Percentiles rank a stretch among this genome's conserved stretches.
These are phyloP conservation scores for Dissostichus mawsoni DNA, from an alignment of 2,113 vertebrate genomes.

Conservation along the genomic window DNA sequence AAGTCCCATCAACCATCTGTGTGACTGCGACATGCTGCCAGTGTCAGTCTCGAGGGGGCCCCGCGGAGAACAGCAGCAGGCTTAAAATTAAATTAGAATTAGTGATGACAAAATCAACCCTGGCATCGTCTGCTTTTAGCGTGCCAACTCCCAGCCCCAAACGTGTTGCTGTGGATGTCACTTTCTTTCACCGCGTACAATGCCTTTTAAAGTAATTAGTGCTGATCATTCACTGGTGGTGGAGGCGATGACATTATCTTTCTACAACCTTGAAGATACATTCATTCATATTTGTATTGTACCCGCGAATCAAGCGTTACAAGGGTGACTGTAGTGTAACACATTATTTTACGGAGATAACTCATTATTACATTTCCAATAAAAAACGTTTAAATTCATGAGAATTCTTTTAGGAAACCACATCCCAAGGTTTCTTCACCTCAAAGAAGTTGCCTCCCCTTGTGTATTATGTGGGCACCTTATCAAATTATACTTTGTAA, in stretches of 20 bases:
- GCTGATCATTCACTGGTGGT: conserved; percentile 24
- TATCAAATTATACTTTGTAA: too few species aligned
- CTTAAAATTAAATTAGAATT: conserved; percentile 68
- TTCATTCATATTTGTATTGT: background rate
- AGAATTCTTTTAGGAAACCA: too few species aligned
- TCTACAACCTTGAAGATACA: background rate
- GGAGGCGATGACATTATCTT: background rate
- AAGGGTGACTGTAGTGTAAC: too few species aligned
- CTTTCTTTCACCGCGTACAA: conserved; percentile 29
- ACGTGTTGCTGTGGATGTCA: conserved; percentile 30
- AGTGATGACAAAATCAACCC: conserved; percentile 48
- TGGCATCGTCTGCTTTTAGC: conserved; percentile 41
- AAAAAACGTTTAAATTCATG: too few species aligned
- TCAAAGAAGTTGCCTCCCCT: too few species aligned
- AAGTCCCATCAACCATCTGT: conserved; percentile 66
- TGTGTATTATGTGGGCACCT: too few species aligned
- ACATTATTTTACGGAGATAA: too few species aligned
- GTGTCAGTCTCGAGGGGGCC: conserved; percentile 48
- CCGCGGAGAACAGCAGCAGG: conserved; percentile 27
- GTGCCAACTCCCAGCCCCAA: conserved; percentile 34
- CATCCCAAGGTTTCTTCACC: too few species aligned
- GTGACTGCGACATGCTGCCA: conserved; percentile 59
- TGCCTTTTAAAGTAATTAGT: conserved; percentile 43
- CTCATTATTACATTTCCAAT: too few species aligned
- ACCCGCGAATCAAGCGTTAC: background rate